A percentile compares a stretch with the other conserved stretches of the same genome.
These are phyloP conservation scores for Eulemur rufifrons DNA, from an alignment of 2,113 vertebrate genomes.

Conservation along the genomic window DNA sequence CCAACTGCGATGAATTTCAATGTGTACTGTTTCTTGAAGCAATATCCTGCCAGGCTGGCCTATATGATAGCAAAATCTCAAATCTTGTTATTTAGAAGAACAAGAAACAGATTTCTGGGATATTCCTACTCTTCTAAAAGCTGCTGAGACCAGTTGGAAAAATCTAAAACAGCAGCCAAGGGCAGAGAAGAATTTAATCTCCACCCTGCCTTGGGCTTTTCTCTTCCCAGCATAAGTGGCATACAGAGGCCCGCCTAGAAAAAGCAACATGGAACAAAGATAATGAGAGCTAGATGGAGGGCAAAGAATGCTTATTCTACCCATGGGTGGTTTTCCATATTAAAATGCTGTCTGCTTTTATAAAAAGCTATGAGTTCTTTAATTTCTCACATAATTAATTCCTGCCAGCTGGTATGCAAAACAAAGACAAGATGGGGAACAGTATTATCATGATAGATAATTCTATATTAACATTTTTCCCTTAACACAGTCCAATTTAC, in stretches of 20 bases:
- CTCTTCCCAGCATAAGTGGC: not conserved
- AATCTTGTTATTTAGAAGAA: conserved; percentile 75
- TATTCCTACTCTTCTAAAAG: conserved; percentile 70
- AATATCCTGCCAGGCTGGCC: conserved; percentile 74
- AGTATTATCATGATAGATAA: conserved; percentile 73
- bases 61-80: conserved; percentile 75
- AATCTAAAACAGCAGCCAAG: conserved; percentile 65
- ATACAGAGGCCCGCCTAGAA: conserved; percentile 50
- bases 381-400: conserved; percentile 79
- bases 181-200: conserved; percentile 55
- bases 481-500: conserved; percentile 63
- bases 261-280: conserved; percentile 53
- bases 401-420: conserved; percentile 80
- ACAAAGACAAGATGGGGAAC: conserved; percentile 77
- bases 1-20: conserved; percentile 77
- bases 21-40: conserved; percentile 71
- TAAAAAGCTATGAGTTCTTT: conserved; percentile 76
- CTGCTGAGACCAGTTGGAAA: conserved; percentile 70
- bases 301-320: conserved; percentile 71
- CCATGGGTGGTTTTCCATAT: conserved; percentile 74
- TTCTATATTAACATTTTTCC: conserved; percentile 69
- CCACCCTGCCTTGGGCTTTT: conserved; percentile 23
- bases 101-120: conserved; percentile 75
- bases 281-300: conserved; percentile 60
- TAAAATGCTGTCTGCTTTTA: conserved; percentile 73